phyloP scores from a whole-genome alignment of 2,113 vertebrate species.

The Halichoeres trimaculatus region DNA sequence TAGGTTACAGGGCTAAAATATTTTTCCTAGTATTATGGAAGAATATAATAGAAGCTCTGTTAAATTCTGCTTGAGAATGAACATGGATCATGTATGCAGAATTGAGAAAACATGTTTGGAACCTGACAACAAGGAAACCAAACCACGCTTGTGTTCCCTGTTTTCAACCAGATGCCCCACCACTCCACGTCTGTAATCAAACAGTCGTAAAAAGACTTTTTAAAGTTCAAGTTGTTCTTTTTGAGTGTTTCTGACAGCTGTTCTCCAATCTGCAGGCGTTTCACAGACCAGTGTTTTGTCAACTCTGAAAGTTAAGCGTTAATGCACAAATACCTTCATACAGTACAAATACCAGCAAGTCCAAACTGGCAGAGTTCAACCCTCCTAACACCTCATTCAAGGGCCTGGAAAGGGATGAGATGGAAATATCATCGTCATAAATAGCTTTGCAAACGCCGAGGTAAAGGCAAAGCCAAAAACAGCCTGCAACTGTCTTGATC shows the following conservation, averaged over 20 bases:
- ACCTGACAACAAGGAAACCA: conserved; percentile 43
- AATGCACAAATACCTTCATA: conserved; percentile 29
- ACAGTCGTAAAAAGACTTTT: conserved; percentile 69
- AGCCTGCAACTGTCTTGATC: conserved; percentile 37
- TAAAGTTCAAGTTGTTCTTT: conserved; percentile 61
- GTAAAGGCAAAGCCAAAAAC: conserved; percentile 49
- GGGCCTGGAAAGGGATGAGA: conserved; percentile 46
- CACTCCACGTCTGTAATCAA: conserved; percentile 65
- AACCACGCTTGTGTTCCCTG: conserved; percentile 40
- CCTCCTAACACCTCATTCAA: conserved; percentile 18
- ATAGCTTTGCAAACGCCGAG: conserved; percentile 47
- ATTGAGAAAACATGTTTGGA: not conserved
- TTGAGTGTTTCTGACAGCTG: conserved; percentile 69
- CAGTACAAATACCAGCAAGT: conserved; percentile 29
- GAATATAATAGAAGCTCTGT: not conserved
- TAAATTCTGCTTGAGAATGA: not conserved
- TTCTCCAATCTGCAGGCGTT: conserved; percentile 41
- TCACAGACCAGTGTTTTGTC: conserved; percentile 24
- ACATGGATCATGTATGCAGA: not conserved
- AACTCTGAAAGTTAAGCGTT: conserved; percentile 26
- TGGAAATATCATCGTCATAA: conserved; percentile 60
- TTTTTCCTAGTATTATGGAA: not conserved
- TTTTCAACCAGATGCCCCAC: conserved; percentile 64
- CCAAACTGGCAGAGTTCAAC: conserved; percentile 13
- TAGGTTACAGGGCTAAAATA: not conserved